Evolutionary conservation across 2,888 invertebrate species (phyloP), one percentile per base, ranked within the genome.

Genomic region (Eilema caniola): DNA sequence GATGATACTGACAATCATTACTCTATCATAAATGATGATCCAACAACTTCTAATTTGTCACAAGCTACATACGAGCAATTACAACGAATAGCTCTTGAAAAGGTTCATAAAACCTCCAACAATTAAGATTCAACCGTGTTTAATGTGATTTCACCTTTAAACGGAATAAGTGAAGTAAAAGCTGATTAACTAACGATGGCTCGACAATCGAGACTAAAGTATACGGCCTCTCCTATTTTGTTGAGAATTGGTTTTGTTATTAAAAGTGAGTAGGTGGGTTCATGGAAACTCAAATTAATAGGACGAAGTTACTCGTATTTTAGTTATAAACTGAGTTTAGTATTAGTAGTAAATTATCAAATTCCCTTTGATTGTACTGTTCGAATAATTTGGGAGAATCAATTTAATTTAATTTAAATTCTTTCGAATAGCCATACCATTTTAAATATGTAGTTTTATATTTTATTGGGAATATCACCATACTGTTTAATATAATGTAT

Each of bases 101-200:
- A 79, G 70, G 79, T 79, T 75, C 64, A 85, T 86, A 85, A 85
- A 86, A 77, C 74, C 78, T 78, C 73, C 71, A 75, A 78, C 83
- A 84, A 85, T 86, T 85, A 86, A 83, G 81, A 84, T 85, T 78
- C 75, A 79, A 83, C 79, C 80, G 79, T 79, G 69, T 69, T 78
- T 81, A 82, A 81, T 78, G 72, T 68, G 72, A 80, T 79, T 81
- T 76, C 74, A 75, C 74, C 78, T 79, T 83, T 77, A 74, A 82
- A 77, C 74, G 57, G 57, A 70, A 70, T 72, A 67, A 80, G 78
- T 74, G 70, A 78, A 78, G 74, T 66, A 66, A 75, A 76, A 81
- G 71, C 75, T 75, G 72, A 80, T 81, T 78, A 72, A 77, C 80
- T 71, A 82, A 80, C 75, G 75, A 80, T 73, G 70, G 70, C 61